phyloP scores from a whole-genome alignment of 1,140 invertebrate species.

The Heterodera schachtii region DNA sequence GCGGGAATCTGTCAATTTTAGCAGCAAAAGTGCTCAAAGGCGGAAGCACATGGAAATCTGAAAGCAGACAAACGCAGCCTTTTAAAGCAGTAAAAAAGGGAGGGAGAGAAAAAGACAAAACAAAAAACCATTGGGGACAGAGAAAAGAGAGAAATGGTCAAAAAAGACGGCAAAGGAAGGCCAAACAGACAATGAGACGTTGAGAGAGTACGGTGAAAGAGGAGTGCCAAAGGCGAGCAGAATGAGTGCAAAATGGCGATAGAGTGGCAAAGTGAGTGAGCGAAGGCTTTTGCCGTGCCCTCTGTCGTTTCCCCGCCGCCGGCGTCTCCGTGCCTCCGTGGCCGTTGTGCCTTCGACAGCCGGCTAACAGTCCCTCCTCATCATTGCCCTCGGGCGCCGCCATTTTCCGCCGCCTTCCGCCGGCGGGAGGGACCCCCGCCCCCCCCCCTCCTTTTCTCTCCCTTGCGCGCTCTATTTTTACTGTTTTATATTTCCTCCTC shows the following conservation, averaged over 20 bases:
- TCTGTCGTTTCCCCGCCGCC: too few relatives aligned
- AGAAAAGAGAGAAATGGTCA: background rate
- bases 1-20: conserved; percentile 17
- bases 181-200: background rate
- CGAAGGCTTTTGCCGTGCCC: background rate
- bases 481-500: conserved; percentile 18
- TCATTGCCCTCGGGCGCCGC: background rate
- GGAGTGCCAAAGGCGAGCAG: too few relatives aligned
- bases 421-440: background rate
- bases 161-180: background rate
- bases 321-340: too few relatives aligned
- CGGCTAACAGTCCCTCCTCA: too few relatives aligned
- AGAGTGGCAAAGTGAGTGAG: too few relatives aligned
- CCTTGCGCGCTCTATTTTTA: conserved; percentile 18
- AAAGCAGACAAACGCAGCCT: too few relatives aligned
- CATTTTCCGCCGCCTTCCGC: background rate
- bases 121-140: background rate
- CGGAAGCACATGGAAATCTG: background rate
- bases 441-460: background rate
- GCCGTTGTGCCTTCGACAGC: too few relatives aligned
- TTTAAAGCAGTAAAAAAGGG: background rate
- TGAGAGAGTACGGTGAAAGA: background rate
- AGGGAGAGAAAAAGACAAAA: background rate
- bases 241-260: too few relatives aligned
- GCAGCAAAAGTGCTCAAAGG: conserved; percentile 15